A percentile compares a stretch with the other conserved stretches of the same genome.
Evolutionary conservation across 2,797 vertebrate species (phyloP).

Genomic region (Tiaroga cobitis): DNA sequence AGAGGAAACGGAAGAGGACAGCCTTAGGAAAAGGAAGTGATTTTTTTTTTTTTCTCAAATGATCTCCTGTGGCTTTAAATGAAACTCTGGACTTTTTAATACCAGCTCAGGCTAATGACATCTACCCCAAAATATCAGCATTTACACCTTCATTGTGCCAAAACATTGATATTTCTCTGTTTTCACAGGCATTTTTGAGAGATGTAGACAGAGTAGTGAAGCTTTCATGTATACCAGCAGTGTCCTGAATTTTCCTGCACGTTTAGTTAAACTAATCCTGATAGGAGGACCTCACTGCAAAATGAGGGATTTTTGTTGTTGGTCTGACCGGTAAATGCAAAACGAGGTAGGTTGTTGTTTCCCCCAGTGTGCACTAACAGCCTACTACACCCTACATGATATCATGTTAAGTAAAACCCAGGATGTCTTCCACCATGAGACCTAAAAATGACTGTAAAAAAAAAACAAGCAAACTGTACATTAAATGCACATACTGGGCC

Average conservation of each 20-base stretch:
- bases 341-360: conserved; percentile 22
- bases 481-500: not conserved
- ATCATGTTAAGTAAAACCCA: not conserved
- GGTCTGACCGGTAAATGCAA: not conserved
- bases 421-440: not conserved
- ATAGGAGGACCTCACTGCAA: not conserved
- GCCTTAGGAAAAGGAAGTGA: conserved; percentile 32
- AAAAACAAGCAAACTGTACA: not conserved
- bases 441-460: not conserved
- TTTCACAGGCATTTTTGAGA: not conserved
- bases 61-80: not conserved
- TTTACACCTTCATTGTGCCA: not conserved
- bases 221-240: not conserved
- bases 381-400: not conserved
- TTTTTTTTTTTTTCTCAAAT: not conserved
- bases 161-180: conserved; percentile 8
- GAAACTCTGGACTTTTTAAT: not conserved
- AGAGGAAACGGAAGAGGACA: not conserved
- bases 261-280: not conserved
- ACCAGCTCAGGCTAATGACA: conserved; percentile 21
- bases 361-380: not conserved
- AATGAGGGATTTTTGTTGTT: not conserved
- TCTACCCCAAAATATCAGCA: not conserved
- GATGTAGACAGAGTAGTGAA: conserved; percentile 1
- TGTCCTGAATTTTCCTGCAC: not conserved